Evolutionary conservation across 1,140 invertebrate genomes (phyloP).

Genomic region (Belonocnema kinseyi): DNA sequence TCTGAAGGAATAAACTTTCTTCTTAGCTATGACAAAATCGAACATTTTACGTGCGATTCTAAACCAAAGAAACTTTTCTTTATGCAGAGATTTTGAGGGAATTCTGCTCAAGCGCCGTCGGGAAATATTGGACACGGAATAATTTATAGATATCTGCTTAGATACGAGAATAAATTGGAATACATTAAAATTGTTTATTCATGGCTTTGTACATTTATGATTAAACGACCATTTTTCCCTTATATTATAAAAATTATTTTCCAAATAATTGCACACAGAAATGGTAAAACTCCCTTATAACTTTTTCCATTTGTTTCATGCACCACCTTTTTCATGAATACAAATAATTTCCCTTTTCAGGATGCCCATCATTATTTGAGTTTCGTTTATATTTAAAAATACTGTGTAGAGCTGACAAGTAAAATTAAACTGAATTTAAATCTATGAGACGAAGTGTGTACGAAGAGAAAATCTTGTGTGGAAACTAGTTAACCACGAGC

Average conservation of each 20-base stretch:
- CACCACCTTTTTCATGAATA: neutral
- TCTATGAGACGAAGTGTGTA: neutral
- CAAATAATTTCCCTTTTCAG: neutral
- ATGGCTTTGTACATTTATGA: neutral
- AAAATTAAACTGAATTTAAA: constrained; percentile 1
- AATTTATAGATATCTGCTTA: neutral
- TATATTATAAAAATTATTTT: neutral
- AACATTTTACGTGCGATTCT: neutral
- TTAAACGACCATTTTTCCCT: neutral
- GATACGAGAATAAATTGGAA: constrained; percentile 6
- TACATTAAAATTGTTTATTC: neutral
- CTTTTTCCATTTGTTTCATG: neutral
- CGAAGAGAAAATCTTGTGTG: constrained; percentile 3
- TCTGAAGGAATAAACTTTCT: no score
- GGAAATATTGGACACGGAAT: constrained; percentile 16
- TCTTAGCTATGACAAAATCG: neutral
- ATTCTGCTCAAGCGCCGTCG: neutral
- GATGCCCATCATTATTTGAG: neutral
- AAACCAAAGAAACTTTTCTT: neutral
- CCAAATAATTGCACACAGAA: neutral
- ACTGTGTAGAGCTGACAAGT: neutral
- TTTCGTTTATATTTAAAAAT: neutral
- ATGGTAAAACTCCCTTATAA: neutral
- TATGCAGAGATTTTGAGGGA: neutral
- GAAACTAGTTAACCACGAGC: constrained; percentile 18